Percentiles rank a stretch among this genome's conserved stretches.
Evolutionary conservation across 2,888 invertebrate genomes (phyloP).

Genomic region (Euplagia quadripunctaria): DNA sequence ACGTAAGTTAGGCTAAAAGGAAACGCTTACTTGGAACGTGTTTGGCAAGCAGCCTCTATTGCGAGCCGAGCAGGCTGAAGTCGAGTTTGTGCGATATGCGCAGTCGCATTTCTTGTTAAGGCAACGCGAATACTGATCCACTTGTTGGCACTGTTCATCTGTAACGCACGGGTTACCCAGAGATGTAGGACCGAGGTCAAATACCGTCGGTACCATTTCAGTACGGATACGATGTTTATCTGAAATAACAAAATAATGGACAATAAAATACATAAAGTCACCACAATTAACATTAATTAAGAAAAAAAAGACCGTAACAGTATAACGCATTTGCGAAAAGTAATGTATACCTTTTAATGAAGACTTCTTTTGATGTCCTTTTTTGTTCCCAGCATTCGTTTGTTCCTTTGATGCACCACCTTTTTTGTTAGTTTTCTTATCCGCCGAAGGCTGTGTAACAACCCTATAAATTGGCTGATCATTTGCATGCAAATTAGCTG

Average conservation of each 20-base stretch:
- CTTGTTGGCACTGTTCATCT: conserved; percentile 92
- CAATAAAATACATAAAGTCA: neutral
- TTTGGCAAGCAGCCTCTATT: conserved; percentile 93
- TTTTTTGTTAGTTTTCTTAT: conserved; percentile 80
- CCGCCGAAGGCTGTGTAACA: conserved; percentile 79
- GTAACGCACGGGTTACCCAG: conserved; percentile 92
- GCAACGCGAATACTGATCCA: conserved; percentile 93
- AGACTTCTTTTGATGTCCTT: conserved; percentile 82
- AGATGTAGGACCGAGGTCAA: conserved; percentile 88
- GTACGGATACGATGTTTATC: conserved; percentile 80
- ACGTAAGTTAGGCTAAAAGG: conserved; percentile 24
- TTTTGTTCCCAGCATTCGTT: conserved; percentile 64
- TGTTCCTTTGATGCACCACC: conserved; percentile 69
- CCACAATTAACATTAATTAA: neutral
- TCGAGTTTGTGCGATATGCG: conserved; percentile 86
- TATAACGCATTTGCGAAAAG: conserved; percentile 2
- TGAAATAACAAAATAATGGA: conserved; percentile 49
- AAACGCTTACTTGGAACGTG: conserved; percentile 91
- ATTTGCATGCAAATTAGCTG: conserved; percentile 82
- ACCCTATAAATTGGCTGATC: conserved; percentile 84
- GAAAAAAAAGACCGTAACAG: conserved; percentile 3
- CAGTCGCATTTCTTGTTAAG: conserved; percentile 93
- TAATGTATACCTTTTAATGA: conserved; percentile 75
- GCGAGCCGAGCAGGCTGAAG: conserved; percentile 90
- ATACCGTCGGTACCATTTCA: conserved; percentile 64